Evolutionary conservation across 2,113 vertebrate species (phyloP), one percentile per base, ranked within the genome.

Genomic region (Anser cygnoides): DNA sequence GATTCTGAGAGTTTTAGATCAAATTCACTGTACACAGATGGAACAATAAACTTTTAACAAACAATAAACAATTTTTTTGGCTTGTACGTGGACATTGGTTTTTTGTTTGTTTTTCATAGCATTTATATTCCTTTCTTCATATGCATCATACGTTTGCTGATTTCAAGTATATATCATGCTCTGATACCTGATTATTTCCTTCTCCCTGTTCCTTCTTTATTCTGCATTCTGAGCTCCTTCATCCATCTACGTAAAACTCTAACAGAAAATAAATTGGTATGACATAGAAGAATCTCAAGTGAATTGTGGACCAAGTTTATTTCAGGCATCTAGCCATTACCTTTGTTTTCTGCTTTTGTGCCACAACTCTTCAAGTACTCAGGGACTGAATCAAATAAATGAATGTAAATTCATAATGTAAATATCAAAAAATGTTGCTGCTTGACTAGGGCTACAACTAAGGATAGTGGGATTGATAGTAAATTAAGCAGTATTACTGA

Each of bases 51-150:
- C 13, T 11, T 37, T 37, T 37, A 37, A 37, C 37, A 37, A 87
- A 57, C 26, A 78, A 79, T 83, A 76, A 89, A 89, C 13, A 10
- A 7, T 44, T 22, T 49, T 74, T 80, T 74, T 92, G 16, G 39
- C 18, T 78, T 76, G 44, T n/a, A 49, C 7, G 5, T 43, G 22
- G n/a, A 46, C 70, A 26, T 25, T 0, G 0, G 61, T 72, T 75
- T 29, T 41, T 8, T 57, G 10, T 39, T 39, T 39, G 39, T 86
- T 87, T 78, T 81, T 62, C 33, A 35, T 39, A 41, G 22, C 63
- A 23, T 68, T 87, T 43, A 50, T 66, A 26, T 17, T 89, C 9
- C 11, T 13, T 79, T 89, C 44, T 77, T 65, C 37, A 31, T 41
- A 54, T 58, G 57, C 39, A 37, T 92, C n/a, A 31, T 23, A 15